A percentile compares a stretch with the other conserved stretches of the same genome.
Evolutionary conservation across 2,888 invertebrate genomes (phyloP).

Genomic region (Caenorhabditis wallacei): DNA sequence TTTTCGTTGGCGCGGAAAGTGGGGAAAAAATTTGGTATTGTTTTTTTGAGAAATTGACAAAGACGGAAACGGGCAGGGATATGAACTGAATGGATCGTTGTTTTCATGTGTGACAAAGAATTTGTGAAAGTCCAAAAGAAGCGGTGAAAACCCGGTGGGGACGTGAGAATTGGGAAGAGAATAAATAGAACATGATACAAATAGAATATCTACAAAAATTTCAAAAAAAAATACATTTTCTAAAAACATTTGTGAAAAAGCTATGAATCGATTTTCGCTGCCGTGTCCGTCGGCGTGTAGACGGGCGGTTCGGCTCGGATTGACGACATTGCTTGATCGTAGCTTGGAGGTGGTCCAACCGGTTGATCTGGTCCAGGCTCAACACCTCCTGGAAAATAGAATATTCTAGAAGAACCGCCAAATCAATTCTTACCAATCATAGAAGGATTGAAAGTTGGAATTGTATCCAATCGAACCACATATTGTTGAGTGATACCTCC

Average conservation of each 20-base stretch:
- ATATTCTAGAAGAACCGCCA: background rate
- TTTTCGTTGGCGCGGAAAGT: background rate
- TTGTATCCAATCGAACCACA: conserved; percentile 74
- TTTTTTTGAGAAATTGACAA: background rate
- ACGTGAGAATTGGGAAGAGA: background rate
- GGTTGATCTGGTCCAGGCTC: conserved; percentile 45
- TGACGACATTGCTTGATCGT: conserved; percentile 75
- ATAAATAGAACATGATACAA: conserved; percentile 8
- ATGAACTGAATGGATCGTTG: conserved; percentile 6
- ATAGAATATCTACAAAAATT: conserved; percentile 21
- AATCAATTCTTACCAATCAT: conserved; percentile 72
- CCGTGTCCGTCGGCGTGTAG: conserved; percentile 52
- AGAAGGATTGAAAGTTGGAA: conserved; percentile 75
- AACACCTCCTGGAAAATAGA: conserved; percentile 65
- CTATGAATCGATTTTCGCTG: conserved; percentile 31
- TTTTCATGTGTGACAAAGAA: background rate
- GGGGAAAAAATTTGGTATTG: too few relatives aligned
- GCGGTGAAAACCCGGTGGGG: background rate
- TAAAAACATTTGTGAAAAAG: background rate
- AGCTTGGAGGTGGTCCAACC: conserved; percentile 75
- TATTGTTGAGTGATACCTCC: conserved; percentile 63
- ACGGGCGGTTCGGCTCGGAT: conserved; percentile 63
- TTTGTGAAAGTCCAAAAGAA: conserved; percentile 10
- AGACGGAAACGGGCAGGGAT: too few relatives aligned
- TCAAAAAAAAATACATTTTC: too few relatives aligned